Percentiles rank a stretch among this genome's conserved stretches.
Conservation (phyloP, 2,113 vertebrate genomes). For the Triplophysa dalaica region DNA sequence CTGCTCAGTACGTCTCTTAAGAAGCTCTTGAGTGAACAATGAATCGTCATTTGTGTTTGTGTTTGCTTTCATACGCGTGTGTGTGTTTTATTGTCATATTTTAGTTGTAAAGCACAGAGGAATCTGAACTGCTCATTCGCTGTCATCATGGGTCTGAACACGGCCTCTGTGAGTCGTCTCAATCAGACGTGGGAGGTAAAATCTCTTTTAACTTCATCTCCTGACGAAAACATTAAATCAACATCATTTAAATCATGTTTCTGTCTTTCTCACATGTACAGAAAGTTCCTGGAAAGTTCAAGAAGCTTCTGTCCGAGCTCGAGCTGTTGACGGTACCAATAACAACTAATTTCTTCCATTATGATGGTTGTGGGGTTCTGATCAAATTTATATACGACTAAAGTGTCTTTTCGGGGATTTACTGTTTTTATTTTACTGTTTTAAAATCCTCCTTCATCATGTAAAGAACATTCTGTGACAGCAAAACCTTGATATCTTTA, state of each 20-base stretch:
- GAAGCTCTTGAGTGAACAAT: neutral
- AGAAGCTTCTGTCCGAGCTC: constrained; percentile 97
- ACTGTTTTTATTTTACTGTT: neutral
- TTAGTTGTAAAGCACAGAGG: constrained; percentile 94
- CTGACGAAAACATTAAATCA: too few species aligned
- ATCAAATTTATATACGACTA: too few species aligned
- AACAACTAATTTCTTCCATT: neutral
- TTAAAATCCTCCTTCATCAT: too few species aligned
- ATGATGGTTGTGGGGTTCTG: too few species aligned
- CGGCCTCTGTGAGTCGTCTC: constrained; percentile 91
- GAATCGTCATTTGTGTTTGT: neutral
- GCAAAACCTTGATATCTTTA: too few species aligned
- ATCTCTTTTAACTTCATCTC: too few species aligned
- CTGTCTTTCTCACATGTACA: constrained; percentile 53
- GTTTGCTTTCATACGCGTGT: neutral
- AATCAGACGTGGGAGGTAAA: constrained; percentile 98
- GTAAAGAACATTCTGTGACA: too few species aligned
- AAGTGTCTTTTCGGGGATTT: too few species aligned
- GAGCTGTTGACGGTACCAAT: constrained; percentile 89
- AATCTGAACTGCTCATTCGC: constrained; percentile 98
- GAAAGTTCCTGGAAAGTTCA: constrained; percentile 98
- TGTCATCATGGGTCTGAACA: constrained; percentile 99
- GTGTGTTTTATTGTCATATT: constrained; percentile 31
- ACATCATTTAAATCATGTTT: too few species aligned
- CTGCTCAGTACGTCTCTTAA: constrained; percentile 83